Base-by-base conservation (phyloP, 2,888 invertebrate species). In the Drosophila parthenogenetica region DNA sequence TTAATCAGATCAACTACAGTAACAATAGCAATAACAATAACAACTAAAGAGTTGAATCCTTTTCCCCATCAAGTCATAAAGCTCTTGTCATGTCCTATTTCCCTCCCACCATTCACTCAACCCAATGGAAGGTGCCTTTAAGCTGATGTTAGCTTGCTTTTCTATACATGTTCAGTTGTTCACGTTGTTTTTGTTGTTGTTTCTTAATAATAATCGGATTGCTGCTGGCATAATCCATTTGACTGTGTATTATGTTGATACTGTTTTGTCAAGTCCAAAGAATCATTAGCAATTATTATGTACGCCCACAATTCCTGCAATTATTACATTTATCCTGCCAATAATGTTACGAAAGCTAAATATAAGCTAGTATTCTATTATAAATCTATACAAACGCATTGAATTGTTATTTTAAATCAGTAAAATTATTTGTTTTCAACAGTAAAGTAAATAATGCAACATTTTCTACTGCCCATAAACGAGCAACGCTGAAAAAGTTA, bases 141-240 rank as follows among this genome's bases (percentile, higher is more conserved):
- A 49, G 32, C 49, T 49, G n/a, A 49, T 35, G 29, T 13, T 16
- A 53, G 17, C 67, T 70, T 50, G 49, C 40, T 54, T 49, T 49
- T 39, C 19, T 49, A 37, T 32, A 29, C 42, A 16, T 37, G 22
- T 25, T 58, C 14, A 16, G 58, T 22, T 51, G 50, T 37, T 32
- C 39, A 37, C 35, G 13, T 37, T 37, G 35, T n/a, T 39, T 11
- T 59, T 49, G 40, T 29, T 22, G 8, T 35, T 53, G 17, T 58
- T 45, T 16, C 39, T 32, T 29, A 45, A 49, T 73, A 69, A 70
- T 81, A 83, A 81, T 80, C 78, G 62, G 62, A 81, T 81, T 84
- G 68, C 53, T 50, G 63, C 61, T 49, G 72, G 63, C 55, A 76
- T 73, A 69, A 81, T 79, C 69, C 62, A 19, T 37, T 29, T 39